These are phyloP conservation scores for Drosophila simulans DNA, from an alignment of 1,140 invertebrate species.

Conservation along the genomic window DNA sequence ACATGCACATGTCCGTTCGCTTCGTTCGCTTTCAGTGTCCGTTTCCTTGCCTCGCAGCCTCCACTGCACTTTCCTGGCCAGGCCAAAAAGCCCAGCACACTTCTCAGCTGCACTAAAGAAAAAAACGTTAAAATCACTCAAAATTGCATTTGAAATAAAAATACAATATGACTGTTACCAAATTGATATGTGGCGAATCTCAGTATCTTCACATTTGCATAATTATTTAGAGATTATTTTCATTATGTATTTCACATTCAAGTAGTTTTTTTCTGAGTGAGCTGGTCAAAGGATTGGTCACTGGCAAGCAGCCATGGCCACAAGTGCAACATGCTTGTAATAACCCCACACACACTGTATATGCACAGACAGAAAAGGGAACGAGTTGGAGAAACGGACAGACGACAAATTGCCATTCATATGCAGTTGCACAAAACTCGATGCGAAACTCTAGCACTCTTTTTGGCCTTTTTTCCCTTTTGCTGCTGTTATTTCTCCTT, in stretches of 20 bases:
- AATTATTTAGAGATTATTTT: too few relatives aligned
- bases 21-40: constrained; percentile 60
- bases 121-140: not conserved
- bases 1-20: constrained; percentile 74
- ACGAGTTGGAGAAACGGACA: constrained; percentile 24
- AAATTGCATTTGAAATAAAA: too few relatives aligned
- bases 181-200: too few relatives aligned
- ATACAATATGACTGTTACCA: too few relatives aligned
- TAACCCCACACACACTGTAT: constrained; percentile 44
- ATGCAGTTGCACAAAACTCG: constrained; percentile 56
- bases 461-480: not conserved
- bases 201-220: too few relatives aligned
- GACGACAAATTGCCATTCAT: constrained; percentile 82
- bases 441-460: constrained; percentile 44
- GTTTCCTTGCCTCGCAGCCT: constrained; percentile 60
- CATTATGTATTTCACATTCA: too few relatives aligned
- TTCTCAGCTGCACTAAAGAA: constrained; percentile 25
- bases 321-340: constrained; percentile 69
- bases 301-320: constrained; percentile 46
- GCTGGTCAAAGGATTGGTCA: constrained; percentile 28
- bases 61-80: constrained; percentile 33
- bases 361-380: constrained; percentile 16
- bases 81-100: constrained; percentile 23
- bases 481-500: constrained; percentile 36
- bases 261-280: not conserved